Base-by-base conservation (phyloP, 2,113 vertebrate species). In the Atractosteus spatula region DNA sequence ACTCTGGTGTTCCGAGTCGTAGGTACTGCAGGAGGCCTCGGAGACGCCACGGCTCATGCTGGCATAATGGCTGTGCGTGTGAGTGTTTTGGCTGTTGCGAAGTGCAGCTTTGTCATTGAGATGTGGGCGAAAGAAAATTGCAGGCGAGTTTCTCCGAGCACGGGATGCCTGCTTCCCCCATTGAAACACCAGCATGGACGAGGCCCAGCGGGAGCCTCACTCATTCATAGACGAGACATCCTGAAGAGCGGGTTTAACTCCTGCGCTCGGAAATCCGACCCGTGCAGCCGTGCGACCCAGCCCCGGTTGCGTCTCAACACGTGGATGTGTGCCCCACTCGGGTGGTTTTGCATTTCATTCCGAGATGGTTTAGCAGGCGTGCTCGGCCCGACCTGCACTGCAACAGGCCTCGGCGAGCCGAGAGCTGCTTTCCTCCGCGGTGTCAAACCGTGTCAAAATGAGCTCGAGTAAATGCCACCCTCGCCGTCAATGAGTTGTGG, bases 181-280 rank as follows among this genome's bases (percentile, higher is more conserved):
- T 78, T 90, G 85, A 86, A 85, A 76, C 70, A 84, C 42, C 80
- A 86, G 85, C 84, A 80, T 87, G 87, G 82, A 42, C 82, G 82
- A 89, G 89, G 90, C 85, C 89, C 79, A 2, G 57, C 8, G 43
- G 29, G 1, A 29, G 47, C 73, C 74, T 55, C 55, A 70, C 66
- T 75, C 81, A 86, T 87, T 90, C 86, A 88, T 80, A 65, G 62
- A 78, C 71, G 42, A 80, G 44, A 66, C 59, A 74, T n/a, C 62
- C n/a, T 0, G 5, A 65, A 7, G 41, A 29, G 11, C 41, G 41
- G 29, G 62, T 16, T 10, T 41, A 65, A 65, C 3, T 29, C 62
- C 62, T 65, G 62, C 11, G 3, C 41, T 13, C 14, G 3, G 14
- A 14, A 59, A 59, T 3, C 12, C n/a, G n/a, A 13, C 11, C 12